Base-by-base conservation (phyloP, 2,888 invertebrate genomes). In the Ophioninae sp. region DNA sequence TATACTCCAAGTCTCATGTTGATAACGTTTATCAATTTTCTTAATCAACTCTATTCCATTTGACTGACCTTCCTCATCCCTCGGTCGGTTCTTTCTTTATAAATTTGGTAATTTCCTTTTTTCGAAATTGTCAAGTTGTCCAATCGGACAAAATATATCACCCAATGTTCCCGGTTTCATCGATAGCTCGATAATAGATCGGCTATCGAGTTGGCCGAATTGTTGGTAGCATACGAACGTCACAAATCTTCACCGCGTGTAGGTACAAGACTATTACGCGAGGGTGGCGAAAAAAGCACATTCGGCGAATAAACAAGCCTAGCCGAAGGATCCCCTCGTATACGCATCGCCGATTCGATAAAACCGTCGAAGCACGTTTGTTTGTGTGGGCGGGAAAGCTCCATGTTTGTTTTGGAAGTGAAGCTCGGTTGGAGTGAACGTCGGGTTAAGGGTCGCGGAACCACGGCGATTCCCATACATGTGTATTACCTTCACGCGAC, bases 401-500 rank as follows among this genome's bases (percentile, higher is more conserved):
- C 65, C 20, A 10, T 81, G 77, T 81, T 76, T 81, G 67, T 67
- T 77, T 77, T 67, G 59, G 72, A 72, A 59, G 61, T 39, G 77
- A 81, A 51, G 72, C 77, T 81, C 65, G 30, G 30, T 30, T 30
- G 3, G 3, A 30, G 30, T 30, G 30, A 39, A 72, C 67, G 72
- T 44, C 61, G 72, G 67, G 76, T 59, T 78, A 81, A 81, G 71
- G 72, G 72, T 81, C 72, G 67, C 67, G 59, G 30, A 81, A 77
- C 67, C 69, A 8, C 22, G 37, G 41, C 59, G 67, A 77, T 79
- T 68, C 69, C 30, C 65, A 56, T 81, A 81, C 71, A 64, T 59
- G 73, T 61, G 67, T 80, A 69, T 69, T 63, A 37, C 37, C 68
- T 30, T 51, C 39, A 23, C 56, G 37, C 41, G 68, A 75, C 74